phyloP scores from a whole-genome alignment of 2,113 vertebrate species.

The Eubucco bourcierii region DNA sequence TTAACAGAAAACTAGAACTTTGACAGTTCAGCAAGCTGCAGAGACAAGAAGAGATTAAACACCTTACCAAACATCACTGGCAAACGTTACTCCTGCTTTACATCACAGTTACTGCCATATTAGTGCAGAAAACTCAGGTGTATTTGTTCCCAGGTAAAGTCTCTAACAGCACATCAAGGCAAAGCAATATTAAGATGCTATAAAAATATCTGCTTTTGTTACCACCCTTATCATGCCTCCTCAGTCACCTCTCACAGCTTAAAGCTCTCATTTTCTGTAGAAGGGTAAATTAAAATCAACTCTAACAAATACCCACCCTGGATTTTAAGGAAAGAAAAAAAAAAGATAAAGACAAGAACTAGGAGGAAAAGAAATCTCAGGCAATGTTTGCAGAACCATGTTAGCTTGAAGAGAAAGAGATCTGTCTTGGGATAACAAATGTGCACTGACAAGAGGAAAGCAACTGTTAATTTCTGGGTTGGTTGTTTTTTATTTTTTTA shows the following conservation, averaged over 20 bases:
- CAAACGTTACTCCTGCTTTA: background rate
- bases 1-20: background rate
- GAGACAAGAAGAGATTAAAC: background rate
- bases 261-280: background rate
- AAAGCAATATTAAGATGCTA: background rate
- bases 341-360: background rate
- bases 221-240: background rate
- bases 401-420: conserved; percentile 7
- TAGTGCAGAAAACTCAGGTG: background rate
- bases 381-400: background rate
- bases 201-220: background rate
- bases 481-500: background rate
- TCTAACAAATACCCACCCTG: background rate
- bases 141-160: background rate
- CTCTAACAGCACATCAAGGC: background rate
- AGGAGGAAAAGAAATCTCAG: background rate
- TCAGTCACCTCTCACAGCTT: background rate
- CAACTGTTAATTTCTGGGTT: background rate
- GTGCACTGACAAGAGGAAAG: background rate
- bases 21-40: background rate
- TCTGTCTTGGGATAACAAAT: background rate
- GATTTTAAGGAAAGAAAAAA: background rate
- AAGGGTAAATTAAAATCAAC: background rate
- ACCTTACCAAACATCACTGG: background rate
- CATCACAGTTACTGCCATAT: background rate